Evolutionary conservation across 2,888 invertebrate species (phyloP).

Genomic region (Glaucopsyche alexis): DNA sequence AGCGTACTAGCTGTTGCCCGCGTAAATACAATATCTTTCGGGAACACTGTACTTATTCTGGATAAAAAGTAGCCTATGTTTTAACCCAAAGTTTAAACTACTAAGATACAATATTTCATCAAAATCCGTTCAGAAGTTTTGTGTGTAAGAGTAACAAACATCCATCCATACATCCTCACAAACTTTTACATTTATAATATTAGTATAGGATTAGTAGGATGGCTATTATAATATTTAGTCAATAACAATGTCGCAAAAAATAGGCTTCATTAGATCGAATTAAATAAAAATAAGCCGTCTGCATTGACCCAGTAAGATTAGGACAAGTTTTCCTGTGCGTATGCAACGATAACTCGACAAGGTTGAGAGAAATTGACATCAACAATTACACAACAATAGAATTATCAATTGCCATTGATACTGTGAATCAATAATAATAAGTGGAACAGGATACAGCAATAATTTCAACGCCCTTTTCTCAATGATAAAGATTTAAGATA

Average conservation of each 20-base stretch:
- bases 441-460: conserved; percentile 13
- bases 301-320: conserved; percentile 24
- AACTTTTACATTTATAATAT: too few species aligned
- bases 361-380: conserved; percentile 23
- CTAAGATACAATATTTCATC: too few species aligned
- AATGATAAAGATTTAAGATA: neutral
- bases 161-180: too few species aligned
- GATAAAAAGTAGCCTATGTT: too few species aligned
- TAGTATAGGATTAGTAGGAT: too few species aligned
- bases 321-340: conserved; percentile 25
- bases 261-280: conserved; percentile 8
- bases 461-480: neutral
- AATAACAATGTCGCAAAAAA: neutral
- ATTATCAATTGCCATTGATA: conserved; percentile 19
- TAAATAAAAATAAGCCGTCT: conserved; percentile 15
- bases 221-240: too few species aligned
- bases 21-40: too few species aligned
- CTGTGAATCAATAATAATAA: conserved; percentile 13
- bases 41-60: too few species aligned
- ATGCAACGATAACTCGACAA: conserved; percentile 10
- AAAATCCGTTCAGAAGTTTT: too few species aligned
- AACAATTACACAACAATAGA: conserved; percentile 21
- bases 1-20: too few species aligned
- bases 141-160: too few species aligned
- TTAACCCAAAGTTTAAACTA: too few species aligned